phyloP scores from a whole-genome alignment of 2,113 vertebrate species.

The Microtus ochrogaster region DNA sequence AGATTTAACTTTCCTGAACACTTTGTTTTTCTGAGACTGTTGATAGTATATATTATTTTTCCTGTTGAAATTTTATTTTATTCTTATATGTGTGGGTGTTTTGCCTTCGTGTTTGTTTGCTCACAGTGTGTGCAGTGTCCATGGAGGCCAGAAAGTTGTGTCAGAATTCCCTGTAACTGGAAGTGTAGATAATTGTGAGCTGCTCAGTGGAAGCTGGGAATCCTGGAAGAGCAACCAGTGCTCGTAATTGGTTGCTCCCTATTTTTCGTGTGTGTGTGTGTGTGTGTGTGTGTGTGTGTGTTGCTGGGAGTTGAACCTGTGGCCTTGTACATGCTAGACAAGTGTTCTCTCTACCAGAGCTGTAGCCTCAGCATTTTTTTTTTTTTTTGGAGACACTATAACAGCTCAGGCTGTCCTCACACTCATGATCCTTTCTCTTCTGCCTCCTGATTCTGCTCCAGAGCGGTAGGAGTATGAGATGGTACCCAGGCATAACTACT shows the following conservation, averaged over 20 bases:
- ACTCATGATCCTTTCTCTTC: not conserved
- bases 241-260: not conserved
- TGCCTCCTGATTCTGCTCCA: not conserved
- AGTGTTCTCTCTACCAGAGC: not conserved
- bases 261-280: not conserved
- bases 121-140: not conserved
- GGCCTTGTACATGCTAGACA: not conserved
- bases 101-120: not conserved
- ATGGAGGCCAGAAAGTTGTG: not conserved
- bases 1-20: not conserved
- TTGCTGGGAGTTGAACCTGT: not conserved
- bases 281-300: no score
- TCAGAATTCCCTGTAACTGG: not conserved
- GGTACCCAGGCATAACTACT: not conserved
- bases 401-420: not conserved
- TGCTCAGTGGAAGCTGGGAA: not conserved
- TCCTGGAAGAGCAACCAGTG: not conserved
- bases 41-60: slow-evolving; percentile 12
- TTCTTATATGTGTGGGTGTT: not conserved
- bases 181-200: not conserved
- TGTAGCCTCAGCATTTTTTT: not conserved
- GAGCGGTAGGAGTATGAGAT: not conserved
- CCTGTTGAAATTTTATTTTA: not conserved
- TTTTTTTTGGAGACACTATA: not conserved
- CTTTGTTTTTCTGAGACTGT: slow-evolving; percentile 37